These are phyloP conservation scores for Carapus acus DNA, from an alignment of 2,797 vertebrate genomes.

Conservation along the genomic window DNA sequence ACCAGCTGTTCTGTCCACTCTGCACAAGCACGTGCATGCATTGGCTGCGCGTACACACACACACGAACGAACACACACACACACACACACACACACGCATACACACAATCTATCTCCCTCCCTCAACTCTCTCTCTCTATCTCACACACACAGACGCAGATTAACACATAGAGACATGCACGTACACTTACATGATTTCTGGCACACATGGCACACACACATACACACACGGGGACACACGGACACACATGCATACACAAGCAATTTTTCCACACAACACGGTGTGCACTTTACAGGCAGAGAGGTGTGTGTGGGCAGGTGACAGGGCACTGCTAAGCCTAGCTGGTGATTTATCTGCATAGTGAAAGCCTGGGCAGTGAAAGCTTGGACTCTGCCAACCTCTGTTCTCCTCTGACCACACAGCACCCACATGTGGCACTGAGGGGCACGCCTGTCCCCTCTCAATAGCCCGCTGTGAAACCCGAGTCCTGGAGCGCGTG, in stretches of 20 bases:
- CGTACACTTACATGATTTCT: neutral
- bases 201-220: too few species aligned
- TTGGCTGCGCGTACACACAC: constrained; percentile 24
- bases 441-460: constrained; percentile 66
- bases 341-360: constrained; percentile 67
- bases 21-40: constrained; percentile 49
- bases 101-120: constrained; percentile 22
- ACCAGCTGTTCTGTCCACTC: constrained; percentile 65
- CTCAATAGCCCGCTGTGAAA: constrained; percentile 65
- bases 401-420: constrained; percentile 66
- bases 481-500: constrained; percentile 43
- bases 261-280: constrained; percentile 49
- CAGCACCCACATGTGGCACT: constrained; percentile 64
- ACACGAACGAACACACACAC: constrained; percentile 7
- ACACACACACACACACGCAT: constrained; percentile 38
- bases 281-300: constrained; percentile 56
- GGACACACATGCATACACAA: constrained; percentile 18
- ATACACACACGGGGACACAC: constrained; percentile 5
- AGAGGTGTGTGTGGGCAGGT: constrained; percentile 58
- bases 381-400: constrained; percentile 68
- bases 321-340: constrained; percentile 55
- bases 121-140: constrained; percentile 17
- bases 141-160: neutral
- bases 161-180: neutral
- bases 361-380: constrained; percentile 66